Conservation (phyloP, 2,888 invertebrate genomes). For the Nowickia ferox region DNA sequence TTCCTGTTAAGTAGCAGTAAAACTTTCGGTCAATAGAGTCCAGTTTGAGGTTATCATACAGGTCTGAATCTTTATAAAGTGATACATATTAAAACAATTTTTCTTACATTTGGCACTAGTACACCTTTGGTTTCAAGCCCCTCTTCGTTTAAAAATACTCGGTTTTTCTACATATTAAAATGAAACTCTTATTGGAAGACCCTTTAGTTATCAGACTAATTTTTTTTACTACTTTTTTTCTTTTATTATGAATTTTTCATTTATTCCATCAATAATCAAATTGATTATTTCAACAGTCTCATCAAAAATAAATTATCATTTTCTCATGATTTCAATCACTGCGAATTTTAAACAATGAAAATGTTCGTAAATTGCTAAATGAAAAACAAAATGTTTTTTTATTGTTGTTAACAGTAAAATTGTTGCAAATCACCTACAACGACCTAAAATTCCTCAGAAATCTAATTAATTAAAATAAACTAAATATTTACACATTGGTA, state of each 20-base stretch:
- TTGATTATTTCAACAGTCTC: slow-evolving; percentile 7
- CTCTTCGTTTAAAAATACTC: no score
- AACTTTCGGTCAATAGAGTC: no score
- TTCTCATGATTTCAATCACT: no score
- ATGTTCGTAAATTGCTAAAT: neutral
- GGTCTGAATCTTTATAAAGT: no score
- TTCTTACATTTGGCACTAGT: no score
- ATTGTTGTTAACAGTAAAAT: neutral
- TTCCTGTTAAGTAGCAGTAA: no score
- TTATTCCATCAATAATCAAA: slow-evolving; percentile 3
- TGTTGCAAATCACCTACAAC: neutral
- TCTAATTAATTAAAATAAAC: slow-evolving; percentile 9
- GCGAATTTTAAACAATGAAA: neutral
- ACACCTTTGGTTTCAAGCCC: no score
- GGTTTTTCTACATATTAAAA: no score
- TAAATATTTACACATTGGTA: slow-evolving; percentile 30
- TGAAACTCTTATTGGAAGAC: no score
- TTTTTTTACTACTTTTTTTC: slow-evolving; percentile 11
- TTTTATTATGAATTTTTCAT: neutral
- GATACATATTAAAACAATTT: no score
- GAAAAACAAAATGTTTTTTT: neutral
- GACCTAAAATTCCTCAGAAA: slow-evolving; percentile 3
- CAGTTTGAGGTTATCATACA: no score
- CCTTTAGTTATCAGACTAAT: slow-evolving; percentile 1
- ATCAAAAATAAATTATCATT: neutral